Evolutionary conservation across 1,140 invertebrate genomes (phyloP), one percentile per base, ranked within the genome.

Genomic region (Procambarus clarkii): DNA sequence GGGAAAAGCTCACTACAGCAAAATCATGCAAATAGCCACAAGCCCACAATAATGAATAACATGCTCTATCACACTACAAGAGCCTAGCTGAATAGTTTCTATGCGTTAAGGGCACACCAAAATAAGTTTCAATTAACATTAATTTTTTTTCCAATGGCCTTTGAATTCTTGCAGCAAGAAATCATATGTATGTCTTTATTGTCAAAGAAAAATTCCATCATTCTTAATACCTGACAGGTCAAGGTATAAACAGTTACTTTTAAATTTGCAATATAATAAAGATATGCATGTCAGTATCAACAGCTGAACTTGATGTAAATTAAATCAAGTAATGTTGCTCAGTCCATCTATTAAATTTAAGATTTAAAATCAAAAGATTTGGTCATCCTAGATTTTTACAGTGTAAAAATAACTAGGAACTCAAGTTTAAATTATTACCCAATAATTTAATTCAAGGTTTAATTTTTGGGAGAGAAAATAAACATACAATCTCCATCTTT

Each of bases 21-120:
- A 91, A 91, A 91, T 91, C 90, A 91, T 91, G 90, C 90, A 91
- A 89, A 83, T 81, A 91, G 90, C 89, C 77, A 82, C 77, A 91
- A 91, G 85, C 84, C 90, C 90, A 91, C 77, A 87, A 74, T 86
- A 89, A 86, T 86, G 90, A 89, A 82, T 87, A 87, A 86, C 90
- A 91, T 91, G 90, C 90, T 91, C 90, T 87, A 86, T 82, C 46
- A 91, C 58, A 91, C 90, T 91, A 91, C 84, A 83, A 74, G 85
- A 91, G 90, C 89, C 89, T 91, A 91, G 89, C 89, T 91, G 82
- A 91, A 91, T 76, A 85, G 82, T 91, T 86, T 86, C 89, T 91
- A 91, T 91, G 89, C 89, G 80, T 91, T 91, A 91, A 91, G 89
- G 89, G 83, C 89, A 91, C 89, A 91, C 89, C 89, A 91, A 91